Evolutionary conservation across 2,113 vertebrate species (phyloP), one percentile per base, ranked within the genome.

Genomic region (Edolisoma coerulescens): DNA sequence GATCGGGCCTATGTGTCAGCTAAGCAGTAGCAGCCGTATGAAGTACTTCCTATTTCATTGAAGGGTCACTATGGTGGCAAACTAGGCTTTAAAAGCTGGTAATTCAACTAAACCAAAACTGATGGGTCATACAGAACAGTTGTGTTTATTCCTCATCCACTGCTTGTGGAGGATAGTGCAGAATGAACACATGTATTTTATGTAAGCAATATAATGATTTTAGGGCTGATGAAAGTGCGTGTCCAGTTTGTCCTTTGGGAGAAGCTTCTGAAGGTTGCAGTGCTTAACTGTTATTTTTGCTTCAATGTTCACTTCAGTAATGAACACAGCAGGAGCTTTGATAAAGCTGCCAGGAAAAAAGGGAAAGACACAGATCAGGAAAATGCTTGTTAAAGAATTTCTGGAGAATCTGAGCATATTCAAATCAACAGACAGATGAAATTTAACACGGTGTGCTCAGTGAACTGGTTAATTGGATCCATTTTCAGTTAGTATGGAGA

Each of bases 381-480:
- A 91, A 96, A 87, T 47, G 47, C 73, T 78, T 93, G 35, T 92
- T 92, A 68, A 86, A 95, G 60, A 81, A 81, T 84, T 95, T 90
- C 47, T 74, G 56, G 70, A 93, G 85, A 86, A 83, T 74, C 39
- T 90, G 63, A 90, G 50, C 33, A 63, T 94, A 97, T 90, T 94
- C 54, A 88, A 94, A 96, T 81, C 54, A 49, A 54, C 74, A 80
- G 93, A 94, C 65, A 89, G 64, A 73, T 91, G 67, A 88, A 82
- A 90, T 78, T 84, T 80, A 90, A 59, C 75, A 53, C 41, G 30
- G 84, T 87, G 71, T 93, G 87, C 71, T 92, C 71, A 91, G 75
- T 88, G 95, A 96, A 80, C 71, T 94, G 73, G 59, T 74, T 96
- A 96, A 96, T 95, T 96, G 69, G 87, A 93, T 93, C 47, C 13